Conservation (phyloP, 2,888 invertebrate genomes). For the Rugalucina vietnamica region DNA sequence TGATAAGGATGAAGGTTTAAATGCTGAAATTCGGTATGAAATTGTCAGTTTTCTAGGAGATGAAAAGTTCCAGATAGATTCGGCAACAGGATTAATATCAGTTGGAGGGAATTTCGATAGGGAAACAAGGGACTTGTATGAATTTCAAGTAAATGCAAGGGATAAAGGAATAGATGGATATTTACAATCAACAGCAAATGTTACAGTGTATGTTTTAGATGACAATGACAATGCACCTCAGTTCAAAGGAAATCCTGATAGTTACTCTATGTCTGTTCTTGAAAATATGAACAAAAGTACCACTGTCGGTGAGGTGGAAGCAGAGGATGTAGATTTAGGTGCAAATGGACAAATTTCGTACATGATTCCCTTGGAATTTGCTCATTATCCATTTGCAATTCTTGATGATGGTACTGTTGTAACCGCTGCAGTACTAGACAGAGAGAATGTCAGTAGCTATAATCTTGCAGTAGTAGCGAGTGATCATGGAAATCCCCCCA, state of each 20-base stretch:
- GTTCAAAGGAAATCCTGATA: conserved; percentile 60
- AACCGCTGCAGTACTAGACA: conserved; percentile 64
- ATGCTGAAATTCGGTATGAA: conserved; percentile 55
- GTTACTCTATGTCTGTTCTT: conserved; percentile 59
- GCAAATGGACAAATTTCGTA: conserved; percentile 67
- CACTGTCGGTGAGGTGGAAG: conserved; percentile 59
- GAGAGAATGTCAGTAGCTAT: conserved; percentile 66
- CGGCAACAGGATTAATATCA: conserved; percentile 63
- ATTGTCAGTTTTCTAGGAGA: conserved; percentile 42
- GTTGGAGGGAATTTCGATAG: conserved; percentile 63
- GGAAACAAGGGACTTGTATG: conserved; percentile 61
- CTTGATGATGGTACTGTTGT: conserved; percentile 68
- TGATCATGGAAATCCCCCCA: conserved; percentile 68
- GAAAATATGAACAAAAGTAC: conserved; percentile 62
- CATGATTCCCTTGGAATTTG: conserved; percentile 47
- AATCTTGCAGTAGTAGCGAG: conserved; percentile 64
- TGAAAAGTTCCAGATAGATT: conserved; percentile 54
- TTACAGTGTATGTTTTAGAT: conserved; percentile 61
- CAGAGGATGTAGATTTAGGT: conserved; percentile 64
- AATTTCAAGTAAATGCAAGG: conserved; percentile 64
- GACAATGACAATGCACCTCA: conserved; percentile 64
- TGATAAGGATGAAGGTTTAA: conserved; percentile 86
- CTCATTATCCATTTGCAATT: conserved; percentile 64
- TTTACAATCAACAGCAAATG: conserved; percentile 51
- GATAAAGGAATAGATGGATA: conserved; percentile 49